Evolutionary conservation across 2,797 vertebrate genomes (phyloP).

Genomic region (Bradypodion ventrale): DNA sequence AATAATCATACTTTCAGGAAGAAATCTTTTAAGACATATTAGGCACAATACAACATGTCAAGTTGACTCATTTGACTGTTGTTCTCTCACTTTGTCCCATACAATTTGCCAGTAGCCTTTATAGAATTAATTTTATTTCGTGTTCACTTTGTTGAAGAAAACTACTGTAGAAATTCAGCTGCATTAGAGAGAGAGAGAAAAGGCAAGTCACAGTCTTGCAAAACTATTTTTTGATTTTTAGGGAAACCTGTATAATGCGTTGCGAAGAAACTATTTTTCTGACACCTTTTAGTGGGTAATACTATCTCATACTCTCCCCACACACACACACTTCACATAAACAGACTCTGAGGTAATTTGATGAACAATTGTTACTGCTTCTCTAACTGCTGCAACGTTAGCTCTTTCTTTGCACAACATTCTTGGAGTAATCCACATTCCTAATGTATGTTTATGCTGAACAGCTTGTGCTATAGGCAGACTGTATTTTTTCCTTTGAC

Average conservation of each 20-base stretch:
- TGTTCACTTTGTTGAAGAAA: conserved; percentile 5
- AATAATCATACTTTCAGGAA: not conserved
- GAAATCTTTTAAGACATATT: not conserved
- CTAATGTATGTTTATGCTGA: conserved; percentile 64
- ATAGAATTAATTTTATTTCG: not conserved
- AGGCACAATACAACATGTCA: not conserved
- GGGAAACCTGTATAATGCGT: not conserved
- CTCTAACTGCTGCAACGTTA: conserved; percentile 46
- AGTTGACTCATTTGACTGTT: not conserved
- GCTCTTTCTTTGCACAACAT: conserved; percentile 38
- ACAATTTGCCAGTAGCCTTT: not conserved
- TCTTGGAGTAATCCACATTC: conserved; percentile 58
- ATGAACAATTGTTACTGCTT: conserved; percentile 55
- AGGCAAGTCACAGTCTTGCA: conserved; percentile 37
- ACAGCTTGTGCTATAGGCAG: conserved; percentile 60
- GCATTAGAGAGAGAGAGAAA: conserved; percentile 2
- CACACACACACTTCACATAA: conserved; percentile 26
- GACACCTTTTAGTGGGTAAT: conserved; percentile 26
- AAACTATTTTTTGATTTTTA: conserved; percentile 30
- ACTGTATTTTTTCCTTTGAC: conserved; percentile 59
- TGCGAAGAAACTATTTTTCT: conserved; percentile 46
- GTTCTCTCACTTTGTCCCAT: not conserved
- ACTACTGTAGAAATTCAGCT: conserved; percentile 23
- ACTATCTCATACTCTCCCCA: conserved; percentile 44
- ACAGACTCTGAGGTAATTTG: conserved; percentile 53